These are phyloP conservation scores for Oryzaephilus surinamensis DNA, from an alignment of 1,140 invertebrate species.

Conservation along the genomic window DNA sequence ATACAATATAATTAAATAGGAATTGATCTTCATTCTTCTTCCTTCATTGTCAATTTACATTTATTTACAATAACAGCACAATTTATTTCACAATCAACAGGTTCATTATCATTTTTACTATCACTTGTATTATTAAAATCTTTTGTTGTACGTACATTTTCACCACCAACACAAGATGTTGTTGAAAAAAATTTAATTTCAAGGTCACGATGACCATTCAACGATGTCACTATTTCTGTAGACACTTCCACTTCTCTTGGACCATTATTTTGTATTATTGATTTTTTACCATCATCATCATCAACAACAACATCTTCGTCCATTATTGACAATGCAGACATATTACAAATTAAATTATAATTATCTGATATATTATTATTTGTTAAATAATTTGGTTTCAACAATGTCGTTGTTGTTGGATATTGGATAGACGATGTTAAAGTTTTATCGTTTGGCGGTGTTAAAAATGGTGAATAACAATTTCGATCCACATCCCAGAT, in stretches of 20 bases:
- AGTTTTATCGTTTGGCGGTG: conserved; percentile 26
- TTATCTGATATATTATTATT: not conserved
- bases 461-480: conserved; percentile 41
- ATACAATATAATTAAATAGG: too few relatives aligned
- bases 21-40: too few relatives aligned
- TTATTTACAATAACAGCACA: too few relatives aligned
- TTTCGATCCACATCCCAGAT: conserved; percentile 61
- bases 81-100: too few relatives aligned
- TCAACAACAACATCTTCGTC: not conserved
- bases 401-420: not conserved
- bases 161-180: conserved; percentile 7
- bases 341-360: not conserved
- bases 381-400: not conserved
- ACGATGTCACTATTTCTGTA: conserved; percentile 65
- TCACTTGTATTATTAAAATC: not conserved
- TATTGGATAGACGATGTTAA: not conserved
- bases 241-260: conserved; percentile 52
- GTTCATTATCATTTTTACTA: not conserved
- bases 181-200: conserved; percentile 61
- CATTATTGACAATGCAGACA: not conserved
- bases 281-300: not conserved
- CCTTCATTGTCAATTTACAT: not conserved
- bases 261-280: conserved; percentile 29
- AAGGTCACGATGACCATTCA: conserved; percentile 62
- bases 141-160: conserved; percentile 4